Evolutionary conservation across 1,140 invertebrate genomes (phyloP).

Genomic region (Cherax destructor): DNA sequence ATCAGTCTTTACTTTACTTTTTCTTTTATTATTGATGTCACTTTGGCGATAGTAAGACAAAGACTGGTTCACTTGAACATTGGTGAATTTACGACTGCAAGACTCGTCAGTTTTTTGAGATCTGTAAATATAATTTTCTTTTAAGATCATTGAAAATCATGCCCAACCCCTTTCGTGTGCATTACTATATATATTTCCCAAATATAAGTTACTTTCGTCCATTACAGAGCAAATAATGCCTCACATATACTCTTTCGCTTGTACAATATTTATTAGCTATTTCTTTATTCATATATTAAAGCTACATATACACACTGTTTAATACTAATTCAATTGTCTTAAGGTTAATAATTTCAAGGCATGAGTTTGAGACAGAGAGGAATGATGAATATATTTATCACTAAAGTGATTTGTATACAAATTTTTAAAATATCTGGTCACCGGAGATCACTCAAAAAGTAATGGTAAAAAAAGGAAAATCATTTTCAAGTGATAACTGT

Average conservation of each 20-base stretch:
- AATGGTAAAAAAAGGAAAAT: too few species aligned
- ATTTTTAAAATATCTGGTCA: too few species aligned
- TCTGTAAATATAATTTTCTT: constrained; percentile 6
- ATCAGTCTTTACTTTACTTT: not conserved
- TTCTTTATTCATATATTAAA: too few species aligned
- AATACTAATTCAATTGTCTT: too few species aligned
- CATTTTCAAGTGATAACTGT: too few species aligned
- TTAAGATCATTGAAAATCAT: not conserved
- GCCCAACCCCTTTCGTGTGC: not conserved
- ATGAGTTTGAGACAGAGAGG: too few species aligned
- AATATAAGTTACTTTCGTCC: not conserved
- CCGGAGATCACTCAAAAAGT: too few species aligned
- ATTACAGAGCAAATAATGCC: not conserved
- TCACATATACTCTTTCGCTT: not conserved
- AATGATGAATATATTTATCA: too few species aligned
- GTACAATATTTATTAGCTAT: not conserved
- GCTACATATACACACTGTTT: too few species aligned
- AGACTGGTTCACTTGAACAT: constrained; percentile 26
- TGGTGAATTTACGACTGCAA: constrained; percentile 34
- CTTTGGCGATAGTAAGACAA: not conserved
- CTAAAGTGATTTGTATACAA: too few species aligned
- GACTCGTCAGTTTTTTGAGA: constrained; percentile 33
- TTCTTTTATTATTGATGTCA: not conserved
- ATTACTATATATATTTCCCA: not conserved
- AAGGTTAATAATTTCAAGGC: too few species aligned